Conservation (phyloP, 1,140 invertebrate species). For the Gonatopus flavifemur region DNA sequence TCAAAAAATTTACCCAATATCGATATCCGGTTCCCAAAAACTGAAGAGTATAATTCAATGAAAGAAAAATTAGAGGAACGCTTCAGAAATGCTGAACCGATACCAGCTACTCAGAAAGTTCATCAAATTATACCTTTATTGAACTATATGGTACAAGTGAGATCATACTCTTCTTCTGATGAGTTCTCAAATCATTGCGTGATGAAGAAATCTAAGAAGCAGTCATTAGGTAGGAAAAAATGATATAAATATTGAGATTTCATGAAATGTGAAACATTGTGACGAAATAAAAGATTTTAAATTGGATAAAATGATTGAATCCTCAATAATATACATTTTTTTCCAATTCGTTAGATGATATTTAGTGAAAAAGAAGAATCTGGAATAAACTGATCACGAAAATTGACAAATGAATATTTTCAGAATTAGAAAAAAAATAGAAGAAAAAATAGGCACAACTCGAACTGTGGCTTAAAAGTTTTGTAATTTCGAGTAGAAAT, state of each 20-base stretch:
- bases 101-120: conserved; percentile 10
- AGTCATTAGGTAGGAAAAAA: background rate
- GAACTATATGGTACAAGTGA: conserved; percentile 2
- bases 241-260: background rate
- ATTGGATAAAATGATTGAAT: background rate
- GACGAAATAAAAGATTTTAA: no score
- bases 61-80: conserved; percentile 3
- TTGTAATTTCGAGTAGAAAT: background rate
- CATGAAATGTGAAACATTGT: background rate
- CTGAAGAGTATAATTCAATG: conserved; percentile 7
- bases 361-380: background rate
- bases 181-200: background rate
- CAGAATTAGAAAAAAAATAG: background rate
- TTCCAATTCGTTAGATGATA: background rate
- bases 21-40: background rate
- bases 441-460: background rate
- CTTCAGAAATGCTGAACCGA: no score
- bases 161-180: conserved; percentile 1
- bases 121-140: conserved; percentile 5
- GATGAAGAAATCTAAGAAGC: background rate
- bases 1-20: conserved; percentile 8
- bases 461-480: background rate
- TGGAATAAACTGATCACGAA: background rate
- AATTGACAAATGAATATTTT: background rate
- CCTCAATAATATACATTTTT: background rate